Conservation (phyloP, 2,888 invertebrate genomes). For the Prenolepis imparis region DNA sequence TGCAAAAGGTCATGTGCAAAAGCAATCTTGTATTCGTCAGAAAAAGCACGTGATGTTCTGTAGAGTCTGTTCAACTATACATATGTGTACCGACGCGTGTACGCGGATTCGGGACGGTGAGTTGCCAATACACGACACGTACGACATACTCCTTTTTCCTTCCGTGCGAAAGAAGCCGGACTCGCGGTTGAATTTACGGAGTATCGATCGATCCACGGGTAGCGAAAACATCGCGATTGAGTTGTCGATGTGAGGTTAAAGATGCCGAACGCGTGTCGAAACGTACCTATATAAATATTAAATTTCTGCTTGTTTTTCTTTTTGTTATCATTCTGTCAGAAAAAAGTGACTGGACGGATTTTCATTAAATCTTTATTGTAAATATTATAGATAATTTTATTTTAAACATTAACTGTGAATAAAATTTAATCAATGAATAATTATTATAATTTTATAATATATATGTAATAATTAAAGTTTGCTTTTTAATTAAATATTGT, state of each 20-base stretch:
- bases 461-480: neutral
- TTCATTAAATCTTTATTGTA: neutral
- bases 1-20: slow-evolving; percentile 32
- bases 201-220: slow-evolving; percentile 59
- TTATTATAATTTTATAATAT: neutral
- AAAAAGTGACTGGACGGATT: neutral
- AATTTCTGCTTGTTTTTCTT: neutral
- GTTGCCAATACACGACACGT: slow-evolving; percentile 71
- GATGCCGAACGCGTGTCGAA: neutral
- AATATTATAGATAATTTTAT: neutral
- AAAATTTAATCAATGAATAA: neutral
- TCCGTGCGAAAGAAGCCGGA: slow-evolving; percentile 69
- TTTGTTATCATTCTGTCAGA: neutral
- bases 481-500: neutral
- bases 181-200: slow-evolving; percentile 71
- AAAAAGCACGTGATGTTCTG: slow-evolving; percentile 72
- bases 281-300: neutral
- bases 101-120: slow-evolving; percentile 46
- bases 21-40: slow-evolving; percentile 58
- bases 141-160: slow-evolving; percentile 71
- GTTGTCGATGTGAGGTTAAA: slow-evolving; percentile 60
- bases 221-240: slow-evolving; percentile 65
- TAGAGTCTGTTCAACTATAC: slow-evolving; percentile 56
- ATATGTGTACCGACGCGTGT: slow-evolving; percentile 35
- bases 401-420: neutral